Conservation (phyloP, 2,888 invertebrate species). For the Gandaritis pyraliata region DNA sequence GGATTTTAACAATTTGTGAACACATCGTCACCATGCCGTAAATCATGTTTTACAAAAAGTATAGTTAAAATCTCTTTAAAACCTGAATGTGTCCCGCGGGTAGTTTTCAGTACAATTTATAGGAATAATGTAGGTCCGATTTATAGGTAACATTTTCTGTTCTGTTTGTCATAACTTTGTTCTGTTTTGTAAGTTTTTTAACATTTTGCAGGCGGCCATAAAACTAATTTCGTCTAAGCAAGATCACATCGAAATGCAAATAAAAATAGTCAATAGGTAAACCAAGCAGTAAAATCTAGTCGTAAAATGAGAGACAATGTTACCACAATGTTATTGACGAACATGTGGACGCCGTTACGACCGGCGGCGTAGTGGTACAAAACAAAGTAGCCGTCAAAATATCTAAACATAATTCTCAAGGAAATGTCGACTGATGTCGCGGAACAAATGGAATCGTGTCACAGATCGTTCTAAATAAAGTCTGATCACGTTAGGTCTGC, state of each 20-base stretch:
- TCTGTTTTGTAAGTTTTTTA: not conserved
- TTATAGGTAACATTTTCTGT: too few species aligned
- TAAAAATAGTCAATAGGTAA: slow-evolving; percentile 38
- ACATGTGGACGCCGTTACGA: slow-evolving; percentile 39
- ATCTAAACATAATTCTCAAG: slow-evolving; percentile 56
- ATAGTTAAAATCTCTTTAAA: slow-evolving; percentile 7
- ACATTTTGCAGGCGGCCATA: slow-evolving; percentile 3
- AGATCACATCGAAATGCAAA: slow-evolving; percentile 31
- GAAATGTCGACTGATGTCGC: slow-evolving; percentile 52
- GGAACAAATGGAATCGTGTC: slow-evolving; percentile 64
- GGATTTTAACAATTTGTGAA: slow-evolving; percentile 5
- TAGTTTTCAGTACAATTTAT: too few species aligned
- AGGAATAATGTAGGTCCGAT: too few species aligned
- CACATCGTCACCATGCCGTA: slow-evolving; percentile 29
- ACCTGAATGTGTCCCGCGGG: too few species aligned
- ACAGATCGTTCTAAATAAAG: slow-evolving; percentile 58
- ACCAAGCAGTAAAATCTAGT: slow-evolving; percentile 38
- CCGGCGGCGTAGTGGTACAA: slow-evolving; percentile 30
- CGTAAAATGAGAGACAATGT: slow-evolving; percentile 55
- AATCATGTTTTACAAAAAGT: slow-evolving; percentile 36
- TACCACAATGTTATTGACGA: slow-evolving; percentile 39
- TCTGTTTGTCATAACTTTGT: not conserved
- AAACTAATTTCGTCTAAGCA: slow-evolving; percentile 22
- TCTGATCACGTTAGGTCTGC: too few species aligned
- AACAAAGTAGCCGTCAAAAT: slow-evolving; percentile 50